Evolutionary conservation across 2,113 vertebrate genomes (phyloP).

Genomic region (Mormoops blainvillei): DNA sequence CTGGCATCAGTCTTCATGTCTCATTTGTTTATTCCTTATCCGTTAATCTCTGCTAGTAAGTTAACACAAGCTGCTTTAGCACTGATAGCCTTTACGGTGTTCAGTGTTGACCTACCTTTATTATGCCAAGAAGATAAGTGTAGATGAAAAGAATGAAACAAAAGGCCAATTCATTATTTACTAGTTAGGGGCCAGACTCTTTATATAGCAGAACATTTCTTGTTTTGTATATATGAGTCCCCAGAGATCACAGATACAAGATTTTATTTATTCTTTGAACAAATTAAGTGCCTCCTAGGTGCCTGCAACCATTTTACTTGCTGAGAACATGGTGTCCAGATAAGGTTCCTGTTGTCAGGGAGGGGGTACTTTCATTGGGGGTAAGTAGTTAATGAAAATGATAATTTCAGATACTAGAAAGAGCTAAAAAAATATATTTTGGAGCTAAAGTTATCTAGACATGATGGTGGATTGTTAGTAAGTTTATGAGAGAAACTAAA

Average conservation of each 20-base stretch:
- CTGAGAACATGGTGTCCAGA: not conserved
- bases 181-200: not conserved
- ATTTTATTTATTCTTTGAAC: not conserved
- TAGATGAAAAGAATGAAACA: not conserved
- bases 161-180: not conserved
- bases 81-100: not conserved
- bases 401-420: slow-evolving; percentile 10
- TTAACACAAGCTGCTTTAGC: not conserved
- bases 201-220: not conserved
- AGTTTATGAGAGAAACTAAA: not conserved
- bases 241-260: not conserved
- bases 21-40: not conserved
- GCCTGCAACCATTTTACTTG: not conserved
- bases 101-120: not conserved
- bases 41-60: not conserved
- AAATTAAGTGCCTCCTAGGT: not conserved
- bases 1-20: not conserved
- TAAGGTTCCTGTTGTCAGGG: not conserved
- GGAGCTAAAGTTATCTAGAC: not conserved
- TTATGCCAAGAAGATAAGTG: not conserved
- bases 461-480: not conserved
- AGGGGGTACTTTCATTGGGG: not conserved
- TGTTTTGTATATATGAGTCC: not conserved
- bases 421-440: slow-evolving; percentile 12
- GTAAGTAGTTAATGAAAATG: not conserved